These are phyloP conservation scores for Poeciliopsis retropinna DNA, from an alignment of 2,113 vertebrate genomes.

Conservation along the genomic window DNA sequence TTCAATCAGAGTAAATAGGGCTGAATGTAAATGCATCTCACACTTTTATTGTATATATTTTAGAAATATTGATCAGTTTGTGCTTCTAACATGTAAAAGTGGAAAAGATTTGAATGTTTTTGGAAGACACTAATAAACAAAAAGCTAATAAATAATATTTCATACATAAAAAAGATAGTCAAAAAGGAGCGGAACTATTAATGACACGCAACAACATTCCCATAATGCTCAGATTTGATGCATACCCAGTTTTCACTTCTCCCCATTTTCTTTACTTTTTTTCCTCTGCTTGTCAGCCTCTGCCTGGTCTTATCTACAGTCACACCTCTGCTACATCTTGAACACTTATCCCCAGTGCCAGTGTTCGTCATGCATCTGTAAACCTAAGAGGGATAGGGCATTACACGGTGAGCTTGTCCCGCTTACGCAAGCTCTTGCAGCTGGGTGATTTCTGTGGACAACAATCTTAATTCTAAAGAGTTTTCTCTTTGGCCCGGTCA, in stretches of 20 bases:
- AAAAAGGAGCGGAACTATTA: slow-evolving; percentile 1
- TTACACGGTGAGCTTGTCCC: slow-evolving; percentile 51
- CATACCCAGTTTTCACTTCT: slow-evolving; percentile 12
- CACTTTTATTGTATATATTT: too few relatives aligned
- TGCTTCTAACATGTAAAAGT: background rate
- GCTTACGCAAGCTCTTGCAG: slow-evolving; percentile 56
- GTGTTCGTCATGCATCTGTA: slow-evolving; percentile 57
- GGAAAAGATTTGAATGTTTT: slow-evolving; percentile 31
- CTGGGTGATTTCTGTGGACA: slow-evolving; percentile 43
- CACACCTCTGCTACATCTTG: slow-evolving; percentile 55
- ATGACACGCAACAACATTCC: slow-evolving; percentile 17
- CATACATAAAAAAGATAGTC: background rate
- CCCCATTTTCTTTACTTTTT: background rate
- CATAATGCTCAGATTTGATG: slow-evolving; percentile 20
- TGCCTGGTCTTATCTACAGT: slow-evolving; percentile 58
- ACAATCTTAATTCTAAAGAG: slow-evolving; percentile 32
- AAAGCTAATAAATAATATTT: too few relatives aligned
- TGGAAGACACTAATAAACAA: slow-evolving; percentile 2
- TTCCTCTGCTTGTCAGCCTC: slow-evolving; percentile 2
- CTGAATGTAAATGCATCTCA: too few relatives aligned
- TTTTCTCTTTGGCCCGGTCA: slow-evolving; percentile 39
- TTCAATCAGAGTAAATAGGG: too few relatives aligned
- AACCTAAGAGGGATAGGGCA: slow-evolving; percentile 55
- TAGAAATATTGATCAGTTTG: too few relatives aligned
- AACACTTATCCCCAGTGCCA: slow-evolving; percentile 60